phyloP scores from a whole-genome alignment of 1,140 invertebrate genomes.

The Laodelphax striatellus region DNA sequence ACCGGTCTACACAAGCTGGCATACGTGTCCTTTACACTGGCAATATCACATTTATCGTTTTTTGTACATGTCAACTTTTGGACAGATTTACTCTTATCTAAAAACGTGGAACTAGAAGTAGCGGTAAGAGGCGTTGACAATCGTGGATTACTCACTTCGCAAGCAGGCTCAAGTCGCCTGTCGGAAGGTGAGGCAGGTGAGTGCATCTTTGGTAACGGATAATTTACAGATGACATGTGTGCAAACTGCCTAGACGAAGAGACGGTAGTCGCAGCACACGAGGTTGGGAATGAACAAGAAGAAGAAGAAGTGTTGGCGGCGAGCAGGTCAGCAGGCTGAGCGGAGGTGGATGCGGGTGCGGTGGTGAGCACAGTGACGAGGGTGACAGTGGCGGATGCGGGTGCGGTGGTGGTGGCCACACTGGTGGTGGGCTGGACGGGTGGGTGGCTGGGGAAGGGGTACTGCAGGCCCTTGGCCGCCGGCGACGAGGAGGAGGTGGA shows the following conservation, averaged over 20 bases:
- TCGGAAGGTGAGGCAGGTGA: conserved; percentile 15
- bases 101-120: neutral
- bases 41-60: conserved; percentile 10
- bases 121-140: conserved; percentile 6
- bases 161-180: neutral
- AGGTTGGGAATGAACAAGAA: conserved; percentile 14
- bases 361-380: conserved; percentile 7
- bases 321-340: neutral
- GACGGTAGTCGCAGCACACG: conserved; percentile 9
- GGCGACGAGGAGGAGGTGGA: conserved; percentile 26
- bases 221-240: conserved; percentile 3
- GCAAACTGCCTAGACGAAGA: conserved; percentile 13
- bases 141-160: neutral
- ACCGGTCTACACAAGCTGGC: conserved; percentile 7
- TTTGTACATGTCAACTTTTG: conserved; percentile 8
- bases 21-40: conserved; percentile 5
- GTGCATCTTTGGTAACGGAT: conserved; percentile 16
- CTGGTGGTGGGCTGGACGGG: conserved; percentile 30
- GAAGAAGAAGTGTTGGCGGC: too few species aligned
- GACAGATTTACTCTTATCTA: conserved; percentile 13
- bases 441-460: conserved; percentile 69
- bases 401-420: conserved; percentile 13
- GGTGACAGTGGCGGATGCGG: too few species aligned
- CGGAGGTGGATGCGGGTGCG: too few species aligned
- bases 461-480: conserved; percentile 53